These are phyloP conservation scores for Myotis findleyi DNA, from an alignment of 2,797 vertebrate species.

Conservation along the genomic window DNA sequence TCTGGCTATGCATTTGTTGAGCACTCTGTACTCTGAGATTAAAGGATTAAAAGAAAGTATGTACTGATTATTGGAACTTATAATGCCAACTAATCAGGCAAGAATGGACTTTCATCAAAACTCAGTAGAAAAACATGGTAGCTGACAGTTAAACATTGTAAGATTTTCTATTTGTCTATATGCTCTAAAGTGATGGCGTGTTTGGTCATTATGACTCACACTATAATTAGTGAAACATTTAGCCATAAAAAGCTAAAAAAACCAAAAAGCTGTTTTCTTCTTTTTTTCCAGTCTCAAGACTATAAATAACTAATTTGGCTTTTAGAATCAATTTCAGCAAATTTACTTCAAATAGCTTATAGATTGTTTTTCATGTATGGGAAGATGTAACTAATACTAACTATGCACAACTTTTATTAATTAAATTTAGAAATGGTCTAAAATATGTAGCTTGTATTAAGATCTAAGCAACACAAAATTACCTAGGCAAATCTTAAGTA, in stretches of 20 bases:
- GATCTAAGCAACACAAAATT: neutral
- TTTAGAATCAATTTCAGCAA: neutral
- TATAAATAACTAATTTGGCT: neutral
- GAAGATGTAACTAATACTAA: neutral
- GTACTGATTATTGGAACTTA: neutral
- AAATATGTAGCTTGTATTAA: neutral
- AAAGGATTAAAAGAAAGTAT: neutral
- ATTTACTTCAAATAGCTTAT: neutral
- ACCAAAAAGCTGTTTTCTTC: neutral
- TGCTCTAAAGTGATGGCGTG: neutral
- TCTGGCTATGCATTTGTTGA: neutral
- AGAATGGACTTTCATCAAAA: neutral
- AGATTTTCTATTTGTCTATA: neutral
- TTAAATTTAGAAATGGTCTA: neutral
- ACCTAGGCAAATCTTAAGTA: neutral
- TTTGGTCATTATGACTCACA: neutral
- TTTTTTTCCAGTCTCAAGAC: neutral
- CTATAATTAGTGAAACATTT: neutral
- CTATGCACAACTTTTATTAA: neutral
- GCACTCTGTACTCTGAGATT: neutral
- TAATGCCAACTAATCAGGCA: neutral
- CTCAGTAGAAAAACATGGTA: neutral
- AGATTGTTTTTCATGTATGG: neutral
- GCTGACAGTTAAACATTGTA: neutral
- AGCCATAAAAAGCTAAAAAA: neutral